These are phyloP conservation scores for Anas bernieri DNA, from an alignment of 2,797 vertebrate species.

Conservation along the genomic window DNA sequence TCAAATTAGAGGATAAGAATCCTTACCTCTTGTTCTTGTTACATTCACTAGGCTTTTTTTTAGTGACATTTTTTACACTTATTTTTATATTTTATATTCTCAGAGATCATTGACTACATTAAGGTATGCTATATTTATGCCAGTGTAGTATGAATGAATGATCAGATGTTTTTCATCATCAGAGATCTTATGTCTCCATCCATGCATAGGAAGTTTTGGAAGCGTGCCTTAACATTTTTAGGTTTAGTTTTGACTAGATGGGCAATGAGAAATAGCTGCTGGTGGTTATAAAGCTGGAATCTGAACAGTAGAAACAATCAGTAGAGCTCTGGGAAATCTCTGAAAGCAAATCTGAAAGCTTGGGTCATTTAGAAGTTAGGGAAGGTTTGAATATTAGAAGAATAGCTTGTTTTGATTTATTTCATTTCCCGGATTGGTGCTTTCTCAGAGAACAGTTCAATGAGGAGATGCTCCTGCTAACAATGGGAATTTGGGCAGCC, in stretches of 20 bases:
- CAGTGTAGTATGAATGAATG: background rate
- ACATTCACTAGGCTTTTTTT: background rate
- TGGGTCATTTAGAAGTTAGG: background rate
- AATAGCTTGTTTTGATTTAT: background rate
- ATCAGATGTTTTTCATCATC: background rate
- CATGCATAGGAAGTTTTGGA: background rate
- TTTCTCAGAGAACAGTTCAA: background rate
- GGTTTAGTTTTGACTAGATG: background rate
- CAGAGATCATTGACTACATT: background rate
- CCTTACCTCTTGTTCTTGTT: background rate
- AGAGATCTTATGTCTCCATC: background rate
- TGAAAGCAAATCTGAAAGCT: background rate
- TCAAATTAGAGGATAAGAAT: background rate
- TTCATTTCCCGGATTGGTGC: background rate
- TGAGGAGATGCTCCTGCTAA: background rate
- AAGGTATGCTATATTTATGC: background rate
- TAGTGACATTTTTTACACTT: background rate
- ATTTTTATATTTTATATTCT: background rate
- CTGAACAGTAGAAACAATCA: background rate
- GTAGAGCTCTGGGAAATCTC: background rate
- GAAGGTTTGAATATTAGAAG: background rate
- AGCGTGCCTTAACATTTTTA: background rate
- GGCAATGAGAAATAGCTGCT: background rate
- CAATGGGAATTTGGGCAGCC: background rate
- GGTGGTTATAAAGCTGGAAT: background rate